phyloP scores from a whole-genome alignment of 2,888 invertebrate species.

The Heteromurus nitidus region DNA sequence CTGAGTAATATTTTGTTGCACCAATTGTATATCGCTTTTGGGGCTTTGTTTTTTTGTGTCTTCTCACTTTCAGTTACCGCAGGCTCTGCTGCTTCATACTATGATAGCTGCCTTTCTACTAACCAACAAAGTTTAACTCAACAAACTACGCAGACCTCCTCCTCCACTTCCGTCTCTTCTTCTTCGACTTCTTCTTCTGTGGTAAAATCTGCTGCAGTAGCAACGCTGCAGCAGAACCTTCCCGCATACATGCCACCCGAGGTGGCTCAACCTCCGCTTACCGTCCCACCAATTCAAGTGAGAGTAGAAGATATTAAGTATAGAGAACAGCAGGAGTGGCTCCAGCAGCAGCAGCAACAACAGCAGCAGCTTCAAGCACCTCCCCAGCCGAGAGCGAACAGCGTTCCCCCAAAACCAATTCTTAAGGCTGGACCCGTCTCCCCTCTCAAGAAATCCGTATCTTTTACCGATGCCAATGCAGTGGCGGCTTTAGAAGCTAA shows the following conservation, averaged over 20 bases:
- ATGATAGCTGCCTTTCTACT: conserved; percentile 72
- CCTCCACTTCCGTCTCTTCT: no score
- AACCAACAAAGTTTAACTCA: conserved; percentile 68
- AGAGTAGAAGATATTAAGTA: conserved; percentile 49
- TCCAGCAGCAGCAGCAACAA: conserved; percentile 58
- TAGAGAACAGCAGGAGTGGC: conserved; percentile 28
- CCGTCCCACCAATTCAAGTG: conserved; percentile 52
- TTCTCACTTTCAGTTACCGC: conserved; percentile 70
- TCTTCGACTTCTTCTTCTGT: conserved; percentile 47
- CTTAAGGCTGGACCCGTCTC: conserved; percentile 63
- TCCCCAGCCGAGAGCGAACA: conserved; percentile 4
- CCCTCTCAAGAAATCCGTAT: conserved; percentile 64
- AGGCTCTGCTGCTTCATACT: conserved; percentile 70
- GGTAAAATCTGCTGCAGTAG: conserved; percentile 25
- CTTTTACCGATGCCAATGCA: conserved; percentile 57
- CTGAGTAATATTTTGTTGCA: conserved; percentile 14
- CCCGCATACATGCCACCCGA: conserved; percentile 62
- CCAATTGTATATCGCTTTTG: conserved; percentile 44
- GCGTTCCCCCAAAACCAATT: conserved; percentile 64
- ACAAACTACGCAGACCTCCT: conserved; percentile 53
- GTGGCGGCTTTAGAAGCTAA: conserved; percentile 43
- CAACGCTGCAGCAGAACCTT: conserved; percentile 19
- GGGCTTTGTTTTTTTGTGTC: conserved; percentile 49
- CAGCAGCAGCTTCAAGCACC: conserved; percentile 13
- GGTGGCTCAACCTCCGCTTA: conserved; percentile 62